Percentiles rank a stretch among this genome's conserved stretches.
Conservation (phyloP, 2,888 invertebrate species). For the Scrobipalpa costella region DNA sequence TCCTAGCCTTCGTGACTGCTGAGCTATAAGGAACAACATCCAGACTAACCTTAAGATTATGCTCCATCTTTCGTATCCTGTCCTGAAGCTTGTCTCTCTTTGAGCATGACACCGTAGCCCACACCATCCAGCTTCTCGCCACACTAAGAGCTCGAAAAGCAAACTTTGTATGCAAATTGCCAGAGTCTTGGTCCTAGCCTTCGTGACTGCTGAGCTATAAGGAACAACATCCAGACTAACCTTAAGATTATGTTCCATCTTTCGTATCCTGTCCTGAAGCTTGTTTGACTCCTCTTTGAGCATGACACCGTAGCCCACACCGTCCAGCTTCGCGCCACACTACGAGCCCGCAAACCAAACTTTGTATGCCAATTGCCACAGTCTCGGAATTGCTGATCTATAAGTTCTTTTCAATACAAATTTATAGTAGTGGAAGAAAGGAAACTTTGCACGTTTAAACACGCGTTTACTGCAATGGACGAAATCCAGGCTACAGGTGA, state of each 20-base stretch:
- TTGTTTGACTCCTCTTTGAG: conserved; percentile 46
- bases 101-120: conserved; percentile 46
- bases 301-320: conserved; percentile 51
- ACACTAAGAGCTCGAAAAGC: conserved; percentile 54
- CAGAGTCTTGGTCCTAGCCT: too few relatives aligned
- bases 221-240: conserved; percentile 35
- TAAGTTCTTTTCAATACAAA: background rate
- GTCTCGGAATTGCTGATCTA: background rate
- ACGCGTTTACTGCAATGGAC: too few relatives aligned
- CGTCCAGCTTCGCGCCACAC: conserved; percentile 61
- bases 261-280: conserved; percentile 54
- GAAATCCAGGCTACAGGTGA: too few relatives aligned
- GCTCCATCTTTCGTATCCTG: conserved; percentile 56
- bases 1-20: too few relatives aligned
- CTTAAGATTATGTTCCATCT: conserved; percentile 59
- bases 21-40: background rate
- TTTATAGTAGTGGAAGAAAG: background rate
- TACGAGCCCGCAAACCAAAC: conserved; percentile 35
- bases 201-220: background rate
- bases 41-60: conserved; percentile 49
- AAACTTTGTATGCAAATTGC: too few relatives aligned
- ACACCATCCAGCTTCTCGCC: conserved; percentile 62
- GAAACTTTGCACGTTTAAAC: background rate
- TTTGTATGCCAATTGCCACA: conserved; percentile 7
- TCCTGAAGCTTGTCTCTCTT: conserved; percentile 49